These are phyloP conservation scores for Piaya cayana DNA, from an alignment of 2,113 vertebrate species.

Conservation along the genomic window DNA sequence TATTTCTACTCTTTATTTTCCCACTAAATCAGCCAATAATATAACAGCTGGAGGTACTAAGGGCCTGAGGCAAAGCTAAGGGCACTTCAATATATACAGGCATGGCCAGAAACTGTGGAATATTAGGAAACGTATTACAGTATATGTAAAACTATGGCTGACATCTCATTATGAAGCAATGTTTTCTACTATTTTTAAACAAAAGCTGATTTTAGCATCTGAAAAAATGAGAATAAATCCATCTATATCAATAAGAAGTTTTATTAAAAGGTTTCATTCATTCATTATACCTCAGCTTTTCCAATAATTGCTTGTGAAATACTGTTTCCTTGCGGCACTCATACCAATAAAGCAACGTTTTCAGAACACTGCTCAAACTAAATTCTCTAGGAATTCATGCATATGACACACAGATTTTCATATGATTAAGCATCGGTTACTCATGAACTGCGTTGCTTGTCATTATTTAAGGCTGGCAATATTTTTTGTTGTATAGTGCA, in stretches of 20 bases:
- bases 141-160: conserved; percentile 41
- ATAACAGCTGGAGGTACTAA: conserved; percentile 74
- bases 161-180: conserved; percentile 44
- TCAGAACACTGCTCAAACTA: conserved; percentile 21
- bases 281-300: neutral
- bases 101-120: conserved; percentile 40
- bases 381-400: conserved; percentile 31
- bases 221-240: neutral
- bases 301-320: conserved; percentile 22
- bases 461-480: neutral
- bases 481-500: neutral
- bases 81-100: conserved; percentile 65
- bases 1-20: conserved; percentile 74
- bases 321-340: neutral
- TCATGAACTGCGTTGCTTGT: neutral
- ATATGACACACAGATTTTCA: conserved; percentile 30
- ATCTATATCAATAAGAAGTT: neutral
- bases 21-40: conserved; percentile 75
- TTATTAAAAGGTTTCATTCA: neutral
- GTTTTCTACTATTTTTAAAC: conserved; percentile 32
- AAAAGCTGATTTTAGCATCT: neutral
- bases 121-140: conserved; percentile 30
- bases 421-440: neutral
- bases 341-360: conserved; percentile 1
- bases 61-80: conserved; percentile 75